These are phyloP conservation scores for Prunella fulvescens DNA, from an alignment of 2,113 vertebrate species.

Conservation along the genomic window DNA sequence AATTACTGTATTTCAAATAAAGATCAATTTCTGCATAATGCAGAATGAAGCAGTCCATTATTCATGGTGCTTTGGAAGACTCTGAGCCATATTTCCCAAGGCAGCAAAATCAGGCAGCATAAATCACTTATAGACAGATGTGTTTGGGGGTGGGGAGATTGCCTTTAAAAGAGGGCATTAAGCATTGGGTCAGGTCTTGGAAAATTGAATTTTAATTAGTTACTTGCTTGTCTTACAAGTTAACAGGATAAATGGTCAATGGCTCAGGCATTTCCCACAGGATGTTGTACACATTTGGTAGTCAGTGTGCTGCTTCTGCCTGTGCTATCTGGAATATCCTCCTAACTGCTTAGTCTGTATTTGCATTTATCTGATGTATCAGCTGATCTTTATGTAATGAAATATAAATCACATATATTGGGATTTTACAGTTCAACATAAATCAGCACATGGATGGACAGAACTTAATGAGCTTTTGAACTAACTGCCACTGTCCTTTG, in stretches of 20 bases:
- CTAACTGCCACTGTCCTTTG: background rate
- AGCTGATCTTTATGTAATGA: background rate
- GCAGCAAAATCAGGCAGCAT: background rate
- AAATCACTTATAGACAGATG: background rate
- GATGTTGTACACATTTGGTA: background rate
- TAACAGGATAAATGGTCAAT: conserved; percentile 6
- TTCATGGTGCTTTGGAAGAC: background rate
- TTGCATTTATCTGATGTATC: background rate
- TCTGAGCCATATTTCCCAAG: background rate
- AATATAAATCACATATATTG: background rate
- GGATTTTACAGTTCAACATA: background rate
- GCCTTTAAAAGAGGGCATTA: background rate
- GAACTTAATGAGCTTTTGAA: background rate
- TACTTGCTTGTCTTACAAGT: conserved; percentile 21
- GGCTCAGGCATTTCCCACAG: conserved; percentile 4
- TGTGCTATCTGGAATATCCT: background rate
- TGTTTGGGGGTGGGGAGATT: background rate
- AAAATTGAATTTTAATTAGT: conserved; percentile 56
- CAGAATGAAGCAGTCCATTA: background rate
- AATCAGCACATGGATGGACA: background rate
- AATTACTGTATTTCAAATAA: conserved; percentile 1
- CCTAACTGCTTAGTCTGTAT: background rate
- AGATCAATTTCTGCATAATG: background rate
- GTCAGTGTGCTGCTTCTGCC: background rate
- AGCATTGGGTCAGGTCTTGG: conserved; percentile 8